These are phyloP conservation scores for Corythornis leucogaster DNA, from an alignment of 2,797 vertebrate genomes.

Conservation along the genomic window DNA sequence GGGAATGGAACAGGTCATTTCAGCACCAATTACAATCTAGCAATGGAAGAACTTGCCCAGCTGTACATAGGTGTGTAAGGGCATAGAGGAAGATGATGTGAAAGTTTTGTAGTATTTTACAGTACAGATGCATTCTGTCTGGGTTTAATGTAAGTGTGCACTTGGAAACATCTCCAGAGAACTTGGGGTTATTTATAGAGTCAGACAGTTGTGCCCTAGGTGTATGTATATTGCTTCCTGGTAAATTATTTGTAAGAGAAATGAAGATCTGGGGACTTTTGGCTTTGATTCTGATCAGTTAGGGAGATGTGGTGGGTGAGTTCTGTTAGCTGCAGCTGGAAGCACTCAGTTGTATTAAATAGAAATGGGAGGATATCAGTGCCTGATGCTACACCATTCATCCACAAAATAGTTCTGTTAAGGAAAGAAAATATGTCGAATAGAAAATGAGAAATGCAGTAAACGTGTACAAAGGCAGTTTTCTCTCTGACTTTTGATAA, in stretches of 20 bases:
- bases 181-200: neutral
- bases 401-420: neutral
- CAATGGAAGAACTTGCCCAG: neutral
- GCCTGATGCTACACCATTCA: neutral
- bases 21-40: neutral
- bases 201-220: neutral
- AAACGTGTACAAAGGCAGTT: neutral
- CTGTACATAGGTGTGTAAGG: rapidly evolving
- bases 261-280: neutral
- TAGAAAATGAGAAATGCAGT: neutral
- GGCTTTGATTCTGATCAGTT: neutral
- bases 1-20: neutral
- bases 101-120: neutral
- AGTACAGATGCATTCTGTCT: neutral
- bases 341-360: neutral
- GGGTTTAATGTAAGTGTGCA: neutral
- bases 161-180: neutral
- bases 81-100: neutral
- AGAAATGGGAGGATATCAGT: neutral
- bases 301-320: neutral
- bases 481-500: neutral
- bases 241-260: neutral
- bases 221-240: neutral
- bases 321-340: slow-evolving; percentile 9
- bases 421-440: neutral